These are phyloP conservation scores for Himalopsyche anomala DNA, from an alignment of 2,888 invertebrate genomes.

Conservation along the genomic window DNA sequence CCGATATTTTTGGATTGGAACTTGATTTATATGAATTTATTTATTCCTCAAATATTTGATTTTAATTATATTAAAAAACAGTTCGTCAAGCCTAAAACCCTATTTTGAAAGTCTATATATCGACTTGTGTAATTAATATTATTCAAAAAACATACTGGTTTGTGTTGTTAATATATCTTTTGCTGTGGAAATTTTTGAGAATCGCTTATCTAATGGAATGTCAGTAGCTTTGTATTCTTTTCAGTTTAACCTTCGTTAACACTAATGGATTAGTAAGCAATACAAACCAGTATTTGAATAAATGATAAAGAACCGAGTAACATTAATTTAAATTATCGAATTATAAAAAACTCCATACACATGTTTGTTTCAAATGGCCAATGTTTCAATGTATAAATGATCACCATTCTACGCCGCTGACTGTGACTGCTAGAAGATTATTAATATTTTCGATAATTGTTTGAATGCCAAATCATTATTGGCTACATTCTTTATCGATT, in stretches of 20 bases:
- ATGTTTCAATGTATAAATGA: slow-evolving; percentile 53
- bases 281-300: slow-evolving; percentile 59
- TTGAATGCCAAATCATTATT: slow-evolving; percentile 45
- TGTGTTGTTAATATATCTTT: too few species aligned
- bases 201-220: slow-evolving; percentile 55
- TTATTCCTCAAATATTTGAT: too few species aligned
- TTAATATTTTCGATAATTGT: slow-evolving; percentile 49
- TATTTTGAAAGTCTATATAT: too few species aligned
- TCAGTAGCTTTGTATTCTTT: slow-evolving; percentile 63
- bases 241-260: slow-evolving; percentile 62
- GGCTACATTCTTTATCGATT: slow-evolving; percentile 35
- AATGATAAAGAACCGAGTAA: slow-evolving; percentile 60
- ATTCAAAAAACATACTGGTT: too few species aligned
- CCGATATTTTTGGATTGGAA: too few species aligned
- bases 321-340: slow-evolving; percentile 63
- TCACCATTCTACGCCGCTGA: slow-evolving; percentile 22
- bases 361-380: slow-evolving; percentile 56
- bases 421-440: not conserved
- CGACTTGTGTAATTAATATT: too few species aligned
- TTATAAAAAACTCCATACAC: slow-evolving; percentile 55
- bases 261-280: slow-evolving; percentile 64
- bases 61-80: too few species aligned
- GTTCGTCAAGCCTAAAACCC: too few species aligned
- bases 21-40: too few species aligned
- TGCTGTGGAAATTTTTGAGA: not conserved